Evolutionary conservation across 1,140 invertebrate species (phyloP), one percentile per base, ranked within the genome.

Genomic region (Lanistes nyassanus): DNA sequence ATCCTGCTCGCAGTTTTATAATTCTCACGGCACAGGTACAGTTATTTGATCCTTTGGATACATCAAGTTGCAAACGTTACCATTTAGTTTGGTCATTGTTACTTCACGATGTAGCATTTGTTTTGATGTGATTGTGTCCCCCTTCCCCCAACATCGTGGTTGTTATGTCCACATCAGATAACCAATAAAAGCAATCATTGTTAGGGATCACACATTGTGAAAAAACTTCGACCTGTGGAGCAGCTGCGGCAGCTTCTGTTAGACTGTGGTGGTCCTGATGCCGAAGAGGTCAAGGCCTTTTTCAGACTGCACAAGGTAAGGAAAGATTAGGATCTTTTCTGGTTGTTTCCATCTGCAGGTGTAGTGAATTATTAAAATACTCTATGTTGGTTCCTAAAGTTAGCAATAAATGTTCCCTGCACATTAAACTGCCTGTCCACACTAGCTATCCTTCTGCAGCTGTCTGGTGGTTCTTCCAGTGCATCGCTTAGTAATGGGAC

Each of bases 201-300:
- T 67, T 79, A 93, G 91, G 96, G 96, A 23, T 94, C 94, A 37
- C 94, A 96, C 83, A 92, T 98, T 75, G 90, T 97, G 65, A 91
- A 93, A 72, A 94, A 97, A 87, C 91, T 96, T 55, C 92, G 96
- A 74, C 95, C 96, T 56, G 94, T 96, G 0, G 96, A 98, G 85
- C 91, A 97, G 75, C 87, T 98, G 11, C 91, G 93, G 34, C 92
- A 96, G 80, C 87, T 98, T 55, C 89, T 98, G 11, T 87, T 94
- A 2, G 94, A 96, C 65, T 85, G 80, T 67, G 92, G 94, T 78
- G 96, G 96, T 0, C 93, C 95, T 3, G 96, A 98, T 76, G 93
- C 93, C 58, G 94, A 95, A 80, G 91, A 94, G 39, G 93, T 98
- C 0, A 94, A 95, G 83, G 91, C 93, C 26, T 97, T 96, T 88